These are phyloP conservation scores for Mirza zaza DNA, from an alignment of 2,113 vertebrate species.

Conservation along the genomic window DNA sequence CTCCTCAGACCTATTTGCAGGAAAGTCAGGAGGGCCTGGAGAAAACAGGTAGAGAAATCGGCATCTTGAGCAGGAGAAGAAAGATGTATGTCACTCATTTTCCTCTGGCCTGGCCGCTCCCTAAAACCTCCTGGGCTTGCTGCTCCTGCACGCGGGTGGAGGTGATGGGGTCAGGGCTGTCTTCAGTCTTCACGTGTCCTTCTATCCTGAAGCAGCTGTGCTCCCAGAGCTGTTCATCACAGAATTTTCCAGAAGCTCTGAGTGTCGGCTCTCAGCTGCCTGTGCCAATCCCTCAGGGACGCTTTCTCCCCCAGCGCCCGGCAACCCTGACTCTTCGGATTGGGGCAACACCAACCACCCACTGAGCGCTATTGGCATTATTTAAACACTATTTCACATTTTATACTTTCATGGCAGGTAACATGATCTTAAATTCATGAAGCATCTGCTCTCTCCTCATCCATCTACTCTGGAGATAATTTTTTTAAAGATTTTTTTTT, in stretches of 20 bases:
- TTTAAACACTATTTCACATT: constrained; percentile 63
- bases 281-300: background rate
- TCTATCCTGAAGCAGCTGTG: background rate
- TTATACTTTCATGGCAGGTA: constrained; percentile 11
- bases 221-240: background rate
- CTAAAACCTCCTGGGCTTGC: background rate
- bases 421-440: constrained; percentile 56
- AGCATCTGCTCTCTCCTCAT: constrained; percentile 65
- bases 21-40: constrained; percentile 40
- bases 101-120: background rate
- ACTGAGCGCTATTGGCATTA: constrained; percentile 26
- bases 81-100: background rate
- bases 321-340: background rate
- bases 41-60: constrained; percentile 40
- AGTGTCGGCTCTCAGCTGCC: background rate
- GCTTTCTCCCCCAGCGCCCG: background rate
- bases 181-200: rapidly evolving
- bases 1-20: constrained; percentile 68
- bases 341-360: background rate
- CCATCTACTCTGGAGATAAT: constrained; percentile 56
- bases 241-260: background rate
- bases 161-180: background rate
- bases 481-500: constrained; percentile 72
- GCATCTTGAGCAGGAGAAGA: background rate
- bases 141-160: rapidly evolving